A percentile compares a stretch with the other conserved stretches of the same genome.
These are phyloP conservation scores for Sarcoramphus papa DNA, from an alignment of 2,797 vertebrate species.

Conservation along the genomic window DNA sequence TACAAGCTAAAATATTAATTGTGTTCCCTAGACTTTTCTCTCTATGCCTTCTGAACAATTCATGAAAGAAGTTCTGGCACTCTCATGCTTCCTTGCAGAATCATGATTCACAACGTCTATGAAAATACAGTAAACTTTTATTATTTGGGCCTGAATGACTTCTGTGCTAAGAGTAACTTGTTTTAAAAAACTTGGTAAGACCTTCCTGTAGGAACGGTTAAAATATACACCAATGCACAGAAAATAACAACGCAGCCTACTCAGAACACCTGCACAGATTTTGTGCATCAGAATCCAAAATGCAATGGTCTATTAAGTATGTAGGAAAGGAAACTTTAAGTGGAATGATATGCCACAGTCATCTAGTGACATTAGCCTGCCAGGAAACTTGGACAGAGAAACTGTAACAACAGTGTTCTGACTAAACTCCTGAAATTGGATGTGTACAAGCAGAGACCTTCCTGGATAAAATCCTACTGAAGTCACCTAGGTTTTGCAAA, in stretches of 20 bases:
- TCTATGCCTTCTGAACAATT: neutral
- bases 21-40: neutral
- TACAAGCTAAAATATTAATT: neutral
- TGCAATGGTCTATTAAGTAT: accelerated
- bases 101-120: neutral
- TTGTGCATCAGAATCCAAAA: neutral
- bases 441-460: neutral
- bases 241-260: neutral
- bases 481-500: neutral
- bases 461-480: neutral
- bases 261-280: neutral
- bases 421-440: neutral
- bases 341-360: neutral
- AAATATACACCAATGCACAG: neutral
- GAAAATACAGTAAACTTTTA: neutral
- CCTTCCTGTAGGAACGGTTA: neutral
- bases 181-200: neutral
- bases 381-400: neutral
- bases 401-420: neutral
- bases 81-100: neutral
- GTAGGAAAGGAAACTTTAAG: neutral
- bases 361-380: neutral
- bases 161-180: neutral
- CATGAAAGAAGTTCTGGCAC: neutral
- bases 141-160: neutral